These are phyloP conservation scores for Mormoops blainvillei DNA, from an alignment of 2,113 vertebrate genomes.

Conservation along the genomic window DNA sequence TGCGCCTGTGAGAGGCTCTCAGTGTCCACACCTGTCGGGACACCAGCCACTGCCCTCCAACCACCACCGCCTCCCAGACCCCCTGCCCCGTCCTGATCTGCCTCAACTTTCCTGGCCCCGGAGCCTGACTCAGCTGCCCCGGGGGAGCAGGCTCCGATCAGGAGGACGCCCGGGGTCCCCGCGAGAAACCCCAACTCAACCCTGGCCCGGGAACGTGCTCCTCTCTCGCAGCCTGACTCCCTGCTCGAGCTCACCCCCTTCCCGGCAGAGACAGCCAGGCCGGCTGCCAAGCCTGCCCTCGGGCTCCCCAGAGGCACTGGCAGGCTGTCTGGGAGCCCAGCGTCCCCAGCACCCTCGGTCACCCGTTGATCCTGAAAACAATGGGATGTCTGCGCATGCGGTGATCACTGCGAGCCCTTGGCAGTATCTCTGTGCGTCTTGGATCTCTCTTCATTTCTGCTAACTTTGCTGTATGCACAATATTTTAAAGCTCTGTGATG, in stretches of 20 bases:
- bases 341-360: too few relatives aligned
- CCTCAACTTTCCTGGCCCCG: background rate
- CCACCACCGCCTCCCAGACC: background rate
- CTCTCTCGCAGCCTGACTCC: background rate
- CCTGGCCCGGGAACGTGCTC: background rate
- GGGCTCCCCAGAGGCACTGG: too few relatives aligned
- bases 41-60: background rate
- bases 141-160: background rate
- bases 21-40: background rate
- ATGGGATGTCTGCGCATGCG: too few relatives aligned
- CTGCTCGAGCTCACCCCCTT: background rate
- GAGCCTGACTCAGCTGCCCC: too few relatives aligned
- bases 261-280: background rate
- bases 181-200: background rate
- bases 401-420: too few relatives aligned
- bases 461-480: too few relatives aligned
- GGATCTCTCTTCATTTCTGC: too few relatives aligned
- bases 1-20: background rate
- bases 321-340: too few relatives aligned
- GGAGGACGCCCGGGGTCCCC: background rate
- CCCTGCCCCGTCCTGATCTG: background rate
- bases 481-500: too few relatives aligned
- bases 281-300: background rate
- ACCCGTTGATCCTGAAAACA: too few relatives aligned
- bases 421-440: too few relatives aligned